Evolutionary conservation across 2,888 invertebrate species (phyloP).

Genomic region (Panzeria rudis): DNA sequence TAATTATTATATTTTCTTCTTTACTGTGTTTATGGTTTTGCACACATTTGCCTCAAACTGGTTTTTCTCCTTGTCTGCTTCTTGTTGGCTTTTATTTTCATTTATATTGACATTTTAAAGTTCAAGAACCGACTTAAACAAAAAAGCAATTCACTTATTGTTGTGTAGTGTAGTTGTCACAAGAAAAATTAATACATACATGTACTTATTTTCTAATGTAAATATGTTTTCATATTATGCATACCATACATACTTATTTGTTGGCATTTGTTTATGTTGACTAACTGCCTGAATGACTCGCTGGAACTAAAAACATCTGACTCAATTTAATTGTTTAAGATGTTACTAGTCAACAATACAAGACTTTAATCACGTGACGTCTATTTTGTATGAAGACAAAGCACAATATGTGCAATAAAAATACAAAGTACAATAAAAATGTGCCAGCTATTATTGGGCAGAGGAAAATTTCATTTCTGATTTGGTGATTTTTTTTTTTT

Average conservation of each 20-base stretch:
- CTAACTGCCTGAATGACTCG: constrained; percentile 54
- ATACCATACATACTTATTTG: neutral
- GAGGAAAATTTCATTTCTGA: constrained; percentile 9
- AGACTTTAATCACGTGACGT: constrained; percentile 57
- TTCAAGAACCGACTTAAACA: constrained; percentile 61
- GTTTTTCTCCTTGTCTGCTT: constrained; percentile 13
- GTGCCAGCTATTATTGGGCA: constrained; percentile 9
- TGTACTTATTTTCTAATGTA: neutral
- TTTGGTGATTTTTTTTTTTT: no score
- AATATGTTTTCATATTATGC: neutral
- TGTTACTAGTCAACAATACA: constrained; percentile 20
- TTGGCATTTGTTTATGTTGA: constrained; percentile 11
- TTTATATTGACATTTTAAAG: constrained; percentile 41
- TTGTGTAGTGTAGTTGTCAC: neutral
- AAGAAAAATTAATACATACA: neutral
- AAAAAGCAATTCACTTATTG: constrained; percentile 24
- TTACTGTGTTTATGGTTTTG: constrained; percentile 10
- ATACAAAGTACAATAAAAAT: constrained; percentile 26
- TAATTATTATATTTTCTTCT: neutral
- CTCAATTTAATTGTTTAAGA: neutral
- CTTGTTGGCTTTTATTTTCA: constrained; percentile 31
- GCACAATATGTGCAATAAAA: constrained; percentile 29
- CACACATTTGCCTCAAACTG: constrained; percentile 31
- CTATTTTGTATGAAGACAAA: constrained; percentile 13
- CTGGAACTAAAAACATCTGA: constrained; percentile 13